Percentiles rank a stretch among this genome's conserved stretches.
phyloP scores from a whole-genome alignment of 2,888 invertebrate genomes.

The Tubulanus polymorphus region DNA sequence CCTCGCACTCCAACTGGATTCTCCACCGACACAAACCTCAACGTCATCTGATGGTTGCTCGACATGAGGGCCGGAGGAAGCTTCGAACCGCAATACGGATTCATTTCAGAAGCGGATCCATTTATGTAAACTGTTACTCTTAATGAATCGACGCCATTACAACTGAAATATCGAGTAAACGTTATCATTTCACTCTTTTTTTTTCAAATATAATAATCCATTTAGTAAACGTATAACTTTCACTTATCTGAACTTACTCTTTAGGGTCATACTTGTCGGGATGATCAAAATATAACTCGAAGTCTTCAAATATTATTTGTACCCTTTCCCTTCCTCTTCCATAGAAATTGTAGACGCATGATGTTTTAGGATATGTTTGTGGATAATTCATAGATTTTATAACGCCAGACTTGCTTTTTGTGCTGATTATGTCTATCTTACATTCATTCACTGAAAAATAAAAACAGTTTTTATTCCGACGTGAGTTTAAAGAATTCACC shows the following conservation, averaged over 20 bases:
- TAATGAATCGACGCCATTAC: slow-evolving; percentile 65
- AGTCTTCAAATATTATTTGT: slow-evolving; percentile 65
- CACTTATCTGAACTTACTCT: slow-evolving; percentile 33
- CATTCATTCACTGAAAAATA: slow-evolving; percentile 39
- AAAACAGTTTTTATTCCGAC: too few species aligned
- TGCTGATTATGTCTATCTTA: slow-evolving; percentile 28
- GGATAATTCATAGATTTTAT: slow-evolving; percentile 83
- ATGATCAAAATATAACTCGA: slow-evolving; percentile 37
- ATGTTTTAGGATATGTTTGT: slow-evolving; percentile 68
- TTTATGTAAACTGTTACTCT: slow-evolving; percentile 78
- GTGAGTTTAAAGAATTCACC: too few species aligned
- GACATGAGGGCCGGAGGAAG: slow-evolving; percentile 90
- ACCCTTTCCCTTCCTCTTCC: slow-evolving; percentile 75
- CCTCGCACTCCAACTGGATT: slow-evolving; percentile 78
- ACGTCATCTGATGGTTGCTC: slow-evolving; percentile 76
- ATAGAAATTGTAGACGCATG: slow-evolving; percentile 77
- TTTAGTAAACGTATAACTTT: not conserved
- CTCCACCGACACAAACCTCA: slow-evolving; percentile 75
- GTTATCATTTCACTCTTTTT: too few species aligned
- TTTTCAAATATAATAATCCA: not conserved
- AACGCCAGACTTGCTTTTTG: slow-evolving; percentile 57
- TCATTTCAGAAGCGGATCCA: slow-evolving; percentile 79
- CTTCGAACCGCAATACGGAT: slow-evolving; percentile 78
- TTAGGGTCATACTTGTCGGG: slow-evolving; percentile 31
- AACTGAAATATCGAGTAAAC: slow-evolving; percentile 27